These are phyloP conservation scores for Lynx canadensis DNA, from an alignment of 2,113 vertebrate genomes.

Conservation along the genomic window DNA sequence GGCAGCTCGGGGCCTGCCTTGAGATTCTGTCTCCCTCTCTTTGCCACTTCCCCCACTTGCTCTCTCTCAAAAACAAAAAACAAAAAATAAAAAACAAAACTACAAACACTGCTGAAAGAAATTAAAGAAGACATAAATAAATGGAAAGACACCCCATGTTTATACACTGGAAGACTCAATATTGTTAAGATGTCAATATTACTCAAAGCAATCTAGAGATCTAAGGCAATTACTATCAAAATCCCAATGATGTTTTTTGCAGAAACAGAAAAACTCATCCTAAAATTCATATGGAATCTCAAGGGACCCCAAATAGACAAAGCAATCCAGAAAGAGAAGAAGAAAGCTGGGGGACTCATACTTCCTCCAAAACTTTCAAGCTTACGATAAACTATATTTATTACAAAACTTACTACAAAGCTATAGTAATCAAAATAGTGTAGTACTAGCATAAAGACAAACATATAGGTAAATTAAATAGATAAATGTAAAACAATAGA, in stretches of 20 bases:
- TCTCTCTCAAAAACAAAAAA: no score
- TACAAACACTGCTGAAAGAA: not conserved
- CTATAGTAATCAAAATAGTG: not conserved
- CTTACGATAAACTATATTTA: not conserved
- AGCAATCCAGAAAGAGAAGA: conserved; percentile 3
- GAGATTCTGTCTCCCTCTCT: no score
- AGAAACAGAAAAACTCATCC: not conserved
- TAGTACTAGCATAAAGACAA: not conserved
- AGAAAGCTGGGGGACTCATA: not conserved
- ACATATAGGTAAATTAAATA: not conserved
- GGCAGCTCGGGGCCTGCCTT: no score
- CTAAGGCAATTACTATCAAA: conserved; percentile 4
- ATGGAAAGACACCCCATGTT: not conserved
- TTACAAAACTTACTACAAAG: not conserved
- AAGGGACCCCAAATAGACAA: not conserved
- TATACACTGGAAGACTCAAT: not conserved
- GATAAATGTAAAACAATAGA: not conserved
- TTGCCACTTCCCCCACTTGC: no score
- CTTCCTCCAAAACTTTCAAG: not conserved
- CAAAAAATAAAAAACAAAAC: not conserved
- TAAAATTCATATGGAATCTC: conserved; percentile 22
- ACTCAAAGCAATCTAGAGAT: not conserved
- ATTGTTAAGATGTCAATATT: not conserved
- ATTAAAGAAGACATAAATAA: not conserved
- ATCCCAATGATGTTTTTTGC: not conserved